Base-by-base conservation (phyloP, 2,888 invertebrate species). In the Catotricha subobsoleta region DNA sequence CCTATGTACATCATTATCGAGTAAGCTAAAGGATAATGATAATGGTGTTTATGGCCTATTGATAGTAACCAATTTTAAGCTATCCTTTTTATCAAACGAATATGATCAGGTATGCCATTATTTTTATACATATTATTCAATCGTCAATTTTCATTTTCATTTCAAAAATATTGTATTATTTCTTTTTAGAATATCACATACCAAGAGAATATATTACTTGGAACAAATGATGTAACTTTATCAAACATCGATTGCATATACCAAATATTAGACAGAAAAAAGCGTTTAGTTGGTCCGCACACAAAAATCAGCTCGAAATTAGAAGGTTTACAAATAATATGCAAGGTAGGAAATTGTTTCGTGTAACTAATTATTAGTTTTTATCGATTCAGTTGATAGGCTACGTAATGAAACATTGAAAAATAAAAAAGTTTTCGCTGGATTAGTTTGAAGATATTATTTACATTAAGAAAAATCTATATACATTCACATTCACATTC, bases 61-160 rank as follows among this genome's bases (percentile, higher is more conserved):
- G 44, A 81, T 81, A 55, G 78, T 92, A 45, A 94, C 94, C 44
- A 94, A 91, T 67, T 92, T 90, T 59, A 86, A 88, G 63, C 67
- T 95, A 23, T 80, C 86, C 21, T 92, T 92, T 66, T 74, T 87
- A 42, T 81, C 84, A 18, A 69, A 76, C 20, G 73, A 72, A 30
- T 64, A 61, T 47, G 66, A 34, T 8, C 34, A 34, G 34, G 34
- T 34, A 16, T 5, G 6, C 9, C 21, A 34, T 6, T 9, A n/a
- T 29, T 29, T 6, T 29, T 6, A 8, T 10, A 25, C 10, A 10
- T 8, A 25, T 10, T 10, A n/a, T 10, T 19, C 5, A 8, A 7
- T 33, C 10, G 7, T 10, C 5, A 33, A 3, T 19, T 19, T 3
- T 19, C 3, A 9, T 33, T 19, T 9, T 33, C n/a, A n/a, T n/a